These are phyloP conservation scores for Drosophila willistoni DNA, from an alignment of 1,140 invertebrate genomes.

Conservation along the genomic window DNA sequence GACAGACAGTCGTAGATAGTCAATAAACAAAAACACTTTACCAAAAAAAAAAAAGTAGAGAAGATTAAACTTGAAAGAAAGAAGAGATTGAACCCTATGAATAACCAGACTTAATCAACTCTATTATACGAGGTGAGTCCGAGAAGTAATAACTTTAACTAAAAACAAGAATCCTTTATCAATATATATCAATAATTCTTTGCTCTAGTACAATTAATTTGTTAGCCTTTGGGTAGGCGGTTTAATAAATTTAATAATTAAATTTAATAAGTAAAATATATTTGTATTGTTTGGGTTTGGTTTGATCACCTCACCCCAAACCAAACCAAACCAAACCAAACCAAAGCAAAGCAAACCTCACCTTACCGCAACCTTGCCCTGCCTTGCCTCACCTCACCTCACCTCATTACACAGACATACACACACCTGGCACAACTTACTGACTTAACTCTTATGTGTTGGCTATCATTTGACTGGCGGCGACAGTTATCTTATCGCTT, in stretches of 20 bases:
- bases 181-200: too few relatives aligned
- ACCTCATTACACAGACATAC: background rate
- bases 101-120: background rate
- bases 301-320: background rate
- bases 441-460: constrained; percentile 6
- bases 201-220: background rate
- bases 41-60: background rate
- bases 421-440: background rate
- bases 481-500: constrained; percentile 13
- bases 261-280: background rate
- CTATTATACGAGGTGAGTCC: background rate
- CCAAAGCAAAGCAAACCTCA: background rate
- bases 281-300: background rate
- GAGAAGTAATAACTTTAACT: background rate
- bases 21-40: background rate
- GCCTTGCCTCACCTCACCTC: background rate
- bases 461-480: constrained; percentile 10
- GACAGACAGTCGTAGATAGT: background rate
- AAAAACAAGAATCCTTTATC: background rate
- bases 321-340: background rate
- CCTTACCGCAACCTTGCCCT: constrained; percentile 5
- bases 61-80: background rate
- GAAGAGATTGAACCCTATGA: background rate
- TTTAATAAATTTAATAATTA: too few relatives aligned
- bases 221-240: background rate